These are phyloP conservation scores for Telmatochromis sp. DNA, from an alignment of 2,113 vertebrate species.

Conservation along the genomic window DNA sequence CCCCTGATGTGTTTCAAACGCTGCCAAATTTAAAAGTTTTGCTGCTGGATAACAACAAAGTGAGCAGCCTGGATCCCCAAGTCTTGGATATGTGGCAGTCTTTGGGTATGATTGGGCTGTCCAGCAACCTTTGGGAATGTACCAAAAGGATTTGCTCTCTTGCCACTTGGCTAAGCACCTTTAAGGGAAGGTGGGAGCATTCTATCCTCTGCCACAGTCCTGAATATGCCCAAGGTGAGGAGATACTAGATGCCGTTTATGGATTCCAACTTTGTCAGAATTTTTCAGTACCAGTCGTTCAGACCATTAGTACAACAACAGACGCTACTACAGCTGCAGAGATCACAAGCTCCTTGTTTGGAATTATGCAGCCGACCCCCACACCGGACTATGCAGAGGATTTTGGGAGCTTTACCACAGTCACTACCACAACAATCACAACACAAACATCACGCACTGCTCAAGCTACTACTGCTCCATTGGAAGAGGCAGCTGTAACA, in stretches of 20 bases:
- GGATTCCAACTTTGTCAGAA: constrained; percentile 99
- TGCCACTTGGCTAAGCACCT: constrained; percentile 91
- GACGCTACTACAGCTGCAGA: constrained; percentile 63
- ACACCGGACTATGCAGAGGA: constrained; percentile 89
- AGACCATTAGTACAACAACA: constrained; percentile 74
- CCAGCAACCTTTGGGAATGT: constrained; percentile 97
- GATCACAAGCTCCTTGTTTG: constrained; percentile 83
- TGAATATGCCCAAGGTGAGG: constrained; percentile 96
- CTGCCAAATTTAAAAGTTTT: constrained; percentile 95
- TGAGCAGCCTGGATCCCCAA: constrained; percentile 84
- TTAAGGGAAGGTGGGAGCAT: constrained; percentile 97
- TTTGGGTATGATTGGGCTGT: constrained; percentile 86
- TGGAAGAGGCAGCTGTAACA: constrained; percentile 81
- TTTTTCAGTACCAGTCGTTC: constrained; percentile 83
- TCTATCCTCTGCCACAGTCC: constrained; percentile 93
- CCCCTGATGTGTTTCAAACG: constrained; percentile 89
- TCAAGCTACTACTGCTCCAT: constrained; percentile 61
- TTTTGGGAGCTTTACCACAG: constrained; percentile 90
- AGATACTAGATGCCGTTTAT: constrained; percentile 95
- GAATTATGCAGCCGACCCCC: constrained; percentile 88
- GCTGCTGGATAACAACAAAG: constrained; percentile 97
- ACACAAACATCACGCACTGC: constrained; percentile 62
- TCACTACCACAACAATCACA: constrained; percentile 63
- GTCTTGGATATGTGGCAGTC: constrained; percentile 85
- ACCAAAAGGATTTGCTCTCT: constrained; percentile 92